Conservation (phyloP, 2,888 invertebrate genomes). For the Patella ulyssiponensis region DNA sequence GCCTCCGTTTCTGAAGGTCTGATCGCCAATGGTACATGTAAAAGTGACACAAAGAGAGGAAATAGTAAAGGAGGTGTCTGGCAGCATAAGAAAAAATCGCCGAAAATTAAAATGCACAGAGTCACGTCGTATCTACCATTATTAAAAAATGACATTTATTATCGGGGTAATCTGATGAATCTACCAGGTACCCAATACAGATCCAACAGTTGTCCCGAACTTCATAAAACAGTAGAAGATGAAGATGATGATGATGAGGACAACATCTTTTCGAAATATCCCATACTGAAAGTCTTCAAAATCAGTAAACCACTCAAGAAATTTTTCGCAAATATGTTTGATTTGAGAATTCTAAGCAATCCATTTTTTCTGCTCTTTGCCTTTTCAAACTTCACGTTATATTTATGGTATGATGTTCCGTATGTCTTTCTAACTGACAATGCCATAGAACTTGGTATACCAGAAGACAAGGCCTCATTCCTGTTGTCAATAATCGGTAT, state of each 20-base stretch:
- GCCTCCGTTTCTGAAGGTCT: background rate
- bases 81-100: slow-evolving; percentile 28
- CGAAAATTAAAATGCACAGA: slow-evolving; percentile 21
- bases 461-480: slow-evolving; percentile 75
- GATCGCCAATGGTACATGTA: background rate
- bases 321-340: slow-evolving; percentile 61
- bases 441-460: slow-evolving; percentile 76
- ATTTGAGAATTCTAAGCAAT: slow-evolving; percentile 60
- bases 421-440: slow-evolving; percentile 94
- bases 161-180: slow-evolving; percentile 64
- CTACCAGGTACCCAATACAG: slow-evolving; percentile 63
- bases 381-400: slow-evolving; percentile 88
- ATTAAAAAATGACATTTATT: slow-evolving; percentile 69
- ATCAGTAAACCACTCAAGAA: slow-evolving; percentile 56
- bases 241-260: slow-evolving; percentile 46
- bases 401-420: slow-evolving; percentile 92
- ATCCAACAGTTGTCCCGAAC: slow-evolving; percentile 92
- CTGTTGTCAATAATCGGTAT: slow-evolving; percentile 84
- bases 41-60: slow-evolving; percentile 24
- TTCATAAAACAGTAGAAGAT: slow-evolving; percentile 69
- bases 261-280: slow-evolving; percentile 17
- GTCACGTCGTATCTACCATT: slow-evolving; percentile 51
- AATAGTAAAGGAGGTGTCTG: slow-evolving; percentile 21
- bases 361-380: slow-evolving; percentile 76
- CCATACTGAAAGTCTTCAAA: slow-evolving; percentile 27